Conservation (phyloP, 2,797 vertebrate genomes). For the Tiaroga cobitis region DNA sequence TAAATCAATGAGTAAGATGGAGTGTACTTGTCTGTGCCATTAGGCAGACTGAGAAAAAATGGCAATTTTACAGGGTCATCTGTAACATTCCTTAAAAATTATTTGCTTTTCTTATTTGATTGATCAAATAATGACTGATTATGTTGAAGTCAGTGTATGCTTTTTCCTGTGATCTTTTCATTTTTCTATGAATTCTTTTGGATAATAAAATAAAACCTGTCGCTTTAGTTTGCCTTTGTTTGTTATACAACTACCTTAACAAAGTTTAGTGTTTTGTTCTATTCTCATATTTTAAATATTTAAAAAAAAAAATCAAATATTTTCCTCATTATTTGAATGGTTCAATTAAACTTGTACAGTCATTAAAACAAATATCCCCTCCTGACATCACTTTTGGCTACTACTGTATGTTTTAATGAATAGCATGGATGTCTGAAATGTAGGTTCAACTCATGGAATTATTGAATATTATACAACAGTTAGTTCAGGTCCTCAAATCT, state of each 20-base stretch:
- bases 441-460: no score
- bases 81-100: neutral
- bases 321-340: no score
- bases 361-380: no score
- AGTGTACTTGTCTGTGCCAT: neutral
- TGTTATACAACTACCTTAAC: no score
- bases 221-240: no score
- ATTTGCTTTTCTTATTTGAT: neutral
- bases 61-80: neutral
- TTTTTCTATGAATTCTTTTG: neutral
- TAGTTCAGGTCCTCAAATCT: neutral
- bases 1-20: conserved; percentile 8
- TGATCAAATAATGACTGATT: neutral
- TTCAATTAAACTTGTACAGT: no score
- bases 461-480: no score
- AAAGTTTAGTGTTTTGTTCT: no score
- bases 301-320: no score
- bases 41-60: neutral
- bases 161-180: neutral
- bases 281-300: neutral
- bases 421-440: no score
- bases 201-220: neutral
- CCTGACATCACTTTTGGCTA: no score
- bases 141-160: neutral
- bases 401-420: no score